Evolutionary conservation across 2,797 vertebrate species (phyloP), one percentile per base, ranked within the genome.

Genomic region (Tauraco hartlaubi): DNA sequence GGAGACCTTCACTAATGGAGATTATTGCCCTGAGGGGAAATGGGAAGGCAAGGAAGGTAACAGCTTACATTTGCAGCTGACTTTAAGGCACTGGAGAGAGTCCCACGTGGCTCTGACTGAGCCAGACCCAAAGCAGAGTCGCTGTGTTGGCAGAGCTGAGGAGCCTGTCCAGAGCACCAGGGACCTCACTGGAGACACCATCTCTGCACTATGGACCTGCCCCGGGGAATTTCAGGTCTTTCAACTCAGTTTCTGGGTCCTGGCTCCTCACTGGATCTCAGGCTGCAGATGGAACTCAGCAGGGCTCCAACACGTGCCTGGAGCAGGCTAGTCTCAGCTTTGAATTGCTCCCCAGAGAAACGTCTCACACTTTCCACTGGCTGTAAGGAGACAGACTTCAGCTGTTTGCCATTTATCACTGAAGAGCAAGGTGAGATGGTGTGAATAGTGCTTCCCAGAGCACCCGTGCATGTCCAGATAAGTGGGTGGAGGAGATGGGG

Each of bases 21-120:
- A 64, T 58, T 56, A 94, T 80, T 2, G 17, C 72, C 90, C 96
- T 77, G 85, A 61, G 87, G 91, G 93, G 90, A 74, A 69, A 18
- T 10, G 49, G 61, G 75, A 37, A 77, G 81, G 90, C 90, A 94
- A 33, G 78, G 54, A 67, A 96, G n/a, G 81, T 17, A 88, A 46
- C 22, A 54, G 78, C 52, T 74, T 54, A n/a, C 31, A n/a, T 74
- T 43, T 68, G n/a, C 74, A 89, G 86, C 21, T 80, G 80, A 33
- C 48, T 85, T 68, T 44, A 83, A 78, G 75, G 73, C 6, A 19
- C 13, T 46, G 73, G 56, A 77, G 31, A 29, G 12, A 78, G 41
- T 12, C 52, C 26, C 66, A 37, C 2, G 0, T 6, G 63, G 67
- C 51, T 67, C n/a, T 31, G 49, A 33, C 31, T 3, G 46, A 61